Evolutionary conservation across 2,797 vertebrate species (phyloP), one percentile per base, ranked within the genome.

Genomic region (Florisuga fusca): DNA sequence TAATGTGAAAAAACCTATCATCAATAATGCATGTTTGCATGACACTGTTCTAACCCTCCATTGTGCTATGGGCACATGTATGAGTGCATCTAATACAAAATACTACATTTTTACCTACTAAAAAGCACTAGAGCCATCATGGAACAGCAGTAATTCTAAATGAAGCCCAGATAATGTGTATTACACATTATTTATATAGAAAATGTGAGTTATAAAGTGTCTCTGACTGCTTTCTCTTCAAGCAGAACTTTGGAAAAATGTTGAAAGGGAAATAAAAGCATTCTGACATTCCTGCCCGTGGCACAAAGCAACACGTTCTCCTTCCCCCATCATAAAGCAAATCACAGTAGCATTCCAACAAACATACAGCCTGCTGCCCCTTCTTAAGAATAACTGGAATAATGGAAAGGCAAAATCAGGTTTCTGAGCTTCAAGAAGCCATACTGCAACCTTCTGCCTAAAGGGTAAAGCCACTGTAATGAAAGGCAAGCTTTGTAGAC

Each of bases 401-500:
- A 87, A 78, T 5, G 46, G 43, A 63, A 82, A 73, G 45, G 66
- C 10, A 66, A 83, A 87, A 41, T 31, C 50, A 68, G 61, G 43
- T 23, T 94, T 26, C 62, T 26, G 34, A 87, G 26, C 50, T 71
- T 80, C 64, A 55, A 55, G 76, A 75, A 89, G 62, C 62, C 26
- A 34, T 34, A 51, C 15, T 16, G 45, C 23, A 41, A 58, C 78
- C 78, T 89, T 75, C 85, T 87, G 36, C 66, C 57, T 83, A 68
- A 50, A 87, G 76, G 51, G 64, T 77, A 83, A 93, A 89, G 46
- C 34, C 69, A 72, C 82, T 87, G 61, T 69, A 69, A 85, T 77
- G 63, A 62, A 87, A 85, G 80, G 46, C 58, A 75, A 29, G 45
- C 85, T 85, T 66, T 91, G 79, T 89, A 84, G 90, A 75, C 43